Percentiles rank a stretch among this genome's conserved stretches.
These are phyloP conservation scores for Corapipo altera DNA, from an alignment of 2,113 vertebrate genomes.

Conservation along the genomic window DNA sequence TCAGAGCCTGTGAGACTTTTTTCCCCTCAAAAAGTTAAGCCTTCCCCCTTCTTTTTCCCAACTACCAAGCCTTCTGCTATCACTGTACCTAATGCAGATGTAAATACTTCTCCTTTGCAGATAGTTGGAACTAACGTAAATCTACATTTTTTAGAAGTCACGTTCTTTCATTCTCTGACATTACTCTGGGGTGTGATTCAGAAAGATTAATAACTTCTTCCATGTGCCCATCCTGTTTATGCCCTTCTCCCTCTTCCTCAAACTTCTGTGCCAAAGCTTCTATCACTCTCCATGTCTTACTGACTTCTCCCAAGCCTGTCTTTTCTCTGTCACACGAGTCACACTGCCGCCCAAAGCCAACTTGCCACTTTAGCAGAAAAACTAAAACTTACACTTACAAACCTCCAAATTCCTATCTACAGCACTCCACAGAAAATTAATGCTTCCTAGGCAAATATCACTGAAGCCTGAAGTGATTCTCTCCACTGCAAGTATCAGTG, in stretches of 20 bases:
- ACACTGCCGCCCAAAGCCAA: not conserved
- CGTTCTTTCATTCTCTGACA: not conserved
- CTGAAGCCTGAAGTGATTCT: not conserved
- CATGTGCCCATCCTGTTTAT: rapidly evolving
- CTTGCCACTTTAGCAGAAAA: not conserved
- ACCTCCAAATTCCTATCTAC: not conserved
- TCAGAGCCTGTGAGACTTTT: not conserved
- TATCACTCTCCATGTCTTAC: not conserved
- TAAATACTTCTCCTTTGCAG: not conserved
- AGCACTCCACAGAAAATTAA: not conserved
- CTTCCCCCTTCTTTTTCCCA: not conserved
- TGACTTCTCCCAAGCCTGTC: not conserved
- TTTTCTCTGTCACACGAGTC: not conserved
- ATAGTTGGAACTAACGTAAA: not conserved
- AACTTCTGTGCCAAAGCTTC: not conserved
- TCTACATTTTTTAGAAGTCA: not conserved
- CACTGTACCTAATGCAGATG: not conserved
- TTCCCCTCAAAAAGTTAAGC: not conserved
- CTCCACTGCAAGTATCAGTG: not conserved
- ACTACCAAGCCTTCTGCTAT: not conserved
- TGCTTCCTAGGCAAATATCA: not conserved
- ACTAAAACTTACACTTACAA: not conserved
- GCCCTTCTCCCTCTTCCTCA: not conserved
- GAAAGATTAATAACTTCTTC: not conserved
- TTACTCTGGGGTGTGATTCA: not conserved